Conservation (phyloP, 1,140 invertebrate genomes). For the Caerostris extrusa region DNA sequence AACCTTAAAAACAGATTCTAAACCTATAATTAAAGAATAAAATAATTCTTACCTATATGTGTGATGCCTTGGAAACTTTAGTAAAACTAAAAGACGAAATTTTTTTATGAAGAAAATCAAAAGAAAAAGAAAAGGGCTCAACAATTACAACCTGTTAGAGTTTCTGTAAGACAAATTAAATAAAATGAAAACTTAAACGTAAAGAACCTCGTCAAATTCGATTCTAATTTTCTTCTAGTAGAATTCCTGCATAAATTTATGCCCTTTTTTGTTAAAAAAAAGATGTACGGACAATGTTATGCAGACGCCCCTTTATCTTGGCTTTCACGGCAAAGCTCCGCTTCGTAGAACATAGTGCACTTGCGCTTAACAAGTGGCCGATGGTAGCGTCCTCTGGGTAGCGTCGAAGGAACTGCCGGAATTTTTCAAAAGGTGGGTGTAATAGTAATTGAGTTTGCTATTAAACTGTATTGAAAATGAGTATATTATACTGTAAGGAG, state of each 20-base stretch:
- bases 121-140: not conserved
- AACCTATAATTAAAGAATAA: not conserved
- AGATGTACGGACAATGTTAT: not conserved
- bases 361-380: conserved; percentile 71
- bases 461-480: too few species aligned
- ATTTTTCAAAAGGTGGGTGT: conserved; percentile 16
- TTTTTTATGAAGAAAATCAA: not conserved
- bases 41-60: not conserved
- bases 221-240: not conserved
- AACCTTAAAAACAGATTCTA: too few species aligned
- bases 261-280: not conserved
- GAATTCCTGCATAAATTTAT: conserved; percentile 44
- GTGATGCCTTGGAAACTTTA: not conserved
- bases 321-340: conserved; percentile 7
- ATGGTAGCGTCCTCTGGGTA: conserved; percentile 9
- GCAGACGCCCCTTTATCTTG: conserved; percentile 27
- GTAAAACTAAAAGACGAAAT: not conserved
- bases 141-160: not conserved
- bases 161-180: not conserved
- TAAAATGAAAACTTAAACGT: not conserved
- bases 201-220: not conserved
- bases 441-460: too few species aligned
- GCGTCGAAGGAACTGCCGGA: not conserved
- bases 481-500: too few species aligned
- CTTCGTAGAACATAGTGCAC: conserved; percentile 30